Conservation (phyloP, 53 echinoderm and acorn worm genomes). For the Stichopus horrens region DNA sequence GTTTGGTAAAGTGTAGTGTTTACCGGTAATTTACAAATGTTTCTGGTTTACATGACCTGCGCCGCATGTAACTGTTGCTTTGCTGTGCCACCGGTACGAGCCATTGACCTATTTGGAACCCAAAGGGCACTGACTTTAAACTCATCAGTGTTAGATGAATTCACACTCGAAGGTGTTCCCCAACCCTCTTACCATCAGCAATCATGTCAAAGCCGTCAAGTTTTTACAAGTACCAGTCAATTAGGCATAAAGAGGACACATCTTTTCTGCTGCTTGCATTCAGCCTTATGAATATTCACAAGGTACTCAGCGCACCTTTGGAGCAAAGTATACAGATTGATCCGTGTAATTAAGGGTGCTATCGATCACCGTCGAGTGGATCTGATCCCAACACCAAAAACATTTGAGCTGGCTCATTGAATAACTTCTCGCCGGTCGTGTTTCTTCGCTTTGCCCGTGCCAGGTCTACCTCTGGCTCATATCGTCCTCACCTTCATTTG, state of each 20-base stretch:
- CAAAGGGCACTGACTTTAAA: constrained; percentile 33
- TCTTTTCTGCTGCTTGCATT: constrained; percentile 17
- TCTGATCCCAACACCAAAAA: constrained; percentile 6
- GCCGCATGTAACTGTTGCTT: too few species aligned
- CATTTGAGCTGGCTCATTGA: background rate
- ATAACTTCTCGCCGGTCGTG: background rate
- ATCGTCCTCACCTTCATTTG: too few species aligned
- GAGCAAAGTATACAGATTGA: constrained; percentile 32
- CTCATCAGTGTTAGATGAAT: constrained; percentile 15
- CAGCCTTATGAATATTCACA: constrained; percentile 31
- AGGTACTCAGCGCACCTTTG: constrained; percentile 40
- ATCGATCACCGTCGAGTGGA: background rate
- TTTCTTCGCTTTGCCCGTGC: too few species aligned
- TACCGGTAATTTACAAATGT: too few species aligned
- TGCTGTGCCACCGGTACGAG: background rate
- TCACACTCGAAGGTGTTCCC: constrained; percentile 41
- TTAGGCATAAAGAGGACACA: constrained; percentile 35
- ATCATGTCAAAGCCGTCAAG: constrained; percentile 26
- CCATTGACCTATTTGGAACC: constrained; percentile 21
- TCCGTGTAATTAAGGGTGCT: constrained; percentile 28
- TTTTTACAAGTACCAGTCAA: constrained; percentile 45
- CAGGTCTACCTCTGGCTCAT: too few species aligned
- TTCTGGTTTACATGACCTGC: too few species aligned
- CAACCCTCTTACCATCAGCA: constrained; percentile 22
- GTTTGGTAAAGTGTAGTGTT: too few species aligned